These are phyloP conservation scores for Pelecanus crispus DNA, from an alignment of 2,113 vertebrate genomes.

Conservation along the genomic window DNA sequence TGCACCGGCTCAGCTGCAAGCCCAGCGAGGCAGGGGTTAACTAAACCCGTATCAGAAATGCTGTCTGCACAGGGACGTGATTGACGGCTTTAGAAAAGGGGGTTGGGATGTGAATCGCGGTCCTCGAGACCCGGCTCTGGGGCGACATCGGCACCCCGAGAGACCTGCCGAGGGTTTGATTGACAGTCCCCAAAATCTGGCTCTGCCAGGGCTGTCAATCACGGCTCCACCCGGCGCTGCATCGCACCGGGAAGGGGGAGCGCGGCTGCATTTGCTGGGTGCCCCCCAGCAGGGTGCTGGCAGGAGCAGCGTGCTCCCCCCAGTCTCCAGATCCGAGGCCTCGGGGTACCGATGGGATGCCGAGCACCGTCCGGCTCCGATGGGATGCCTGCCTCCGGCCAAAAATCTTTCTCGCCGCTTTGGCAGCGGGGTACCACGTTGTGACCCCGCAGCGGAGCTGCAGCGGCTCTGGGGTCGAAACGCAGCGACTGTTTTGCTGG, in stretches of 20 bases:
- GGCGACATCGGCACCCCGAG: no score
- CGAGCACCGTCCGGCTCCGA: no score
- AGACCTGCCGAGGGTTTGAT: neutral
- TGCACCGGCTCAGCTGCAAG: neutral
- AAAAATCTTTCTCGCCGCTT: neutral
- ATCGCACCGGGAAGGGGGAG: fast-evolving
- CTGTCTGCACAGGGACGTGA: neutral
- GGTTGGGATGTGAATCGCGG: neutral
- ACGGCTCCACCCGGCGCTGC: neutral
- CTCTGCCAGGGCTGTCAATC: neutral
- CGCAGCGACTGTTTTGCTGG: neutral
- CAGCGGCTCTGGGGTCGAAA: neutral
- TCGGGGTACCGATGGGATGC: no score
- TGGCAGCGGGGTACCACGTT: fast-evolving
- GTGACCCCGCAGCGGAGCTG: no score
- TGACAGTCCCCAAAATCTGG: neutral
- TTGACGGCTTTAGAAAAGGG: neutral
- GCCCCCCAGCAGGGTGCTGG: neutral
- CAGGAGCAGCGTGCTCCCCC: neutral
- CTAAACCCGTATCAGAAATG: neutral
- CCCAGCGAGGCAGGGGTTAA: neutral
- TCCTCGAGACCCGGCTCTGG: neutral
- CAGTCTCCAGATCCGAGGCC: fast-evolving
- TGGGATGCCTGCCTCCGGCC: neutral
- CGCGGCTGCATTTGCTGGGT: fast-evolving